A percentile compares a stretch with the other conserved stretches of the same genome.
Conservation (phyloP, 2,113 vertebrate species). For the Apodemus speciosus region DNA sequence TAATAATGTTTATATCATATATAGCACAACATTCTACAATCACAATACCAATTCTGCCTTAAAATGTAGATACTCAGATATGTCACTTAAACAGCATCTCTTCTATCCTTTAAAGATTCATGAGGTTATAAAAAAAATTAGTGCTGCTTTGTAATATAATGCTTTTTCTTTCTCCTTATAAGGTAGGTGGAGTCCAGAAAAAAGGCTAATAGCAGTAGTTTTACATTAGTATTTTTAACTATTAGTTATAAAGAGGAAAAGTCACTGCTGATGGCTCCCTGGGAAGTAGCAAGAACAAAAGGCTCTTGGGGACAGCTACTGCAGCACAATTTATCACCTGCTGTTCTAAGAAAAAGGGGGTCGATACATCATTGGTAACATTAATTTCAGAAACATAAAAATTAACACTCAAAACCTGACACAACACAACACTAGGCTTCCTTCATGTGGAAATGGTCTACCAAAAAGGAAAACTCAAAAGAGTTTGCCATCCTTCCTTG, state of each 20-base stretch:
- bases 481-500: background rate
- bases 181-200: background rate
- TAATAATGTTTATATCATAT: background rate
- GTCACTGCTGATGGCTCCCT: background rate
- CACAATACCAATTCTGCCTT: background rate
- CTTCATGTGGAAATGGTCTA: background rate
- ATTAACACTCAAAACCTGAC: background rate
- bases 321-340: background rate
- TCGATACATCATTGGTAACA: background rate
- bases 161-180: background rate
- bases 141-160: background rate
- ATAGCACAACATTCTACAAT: background rate
- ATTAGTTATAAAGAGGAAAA: background rate
- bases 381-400: slow-evolving; percentile 26
- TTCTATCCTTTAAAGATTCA: background rate
- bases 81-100: background rate
- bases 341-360: background rate
- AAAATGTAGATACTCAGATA: background rate
- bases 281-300: background rate
- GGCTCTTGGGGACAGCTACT: background rate
- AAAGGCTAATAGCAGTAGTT: background rate
- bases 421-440: background rate
- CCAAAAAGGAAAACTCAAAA: background rate
- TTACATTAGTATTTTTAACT: background rate
- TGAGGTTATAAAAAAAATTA: background rate